Conservation (phyloP, 1,140 invertebrate genomes). For the Drusus annulatus region DNA sequence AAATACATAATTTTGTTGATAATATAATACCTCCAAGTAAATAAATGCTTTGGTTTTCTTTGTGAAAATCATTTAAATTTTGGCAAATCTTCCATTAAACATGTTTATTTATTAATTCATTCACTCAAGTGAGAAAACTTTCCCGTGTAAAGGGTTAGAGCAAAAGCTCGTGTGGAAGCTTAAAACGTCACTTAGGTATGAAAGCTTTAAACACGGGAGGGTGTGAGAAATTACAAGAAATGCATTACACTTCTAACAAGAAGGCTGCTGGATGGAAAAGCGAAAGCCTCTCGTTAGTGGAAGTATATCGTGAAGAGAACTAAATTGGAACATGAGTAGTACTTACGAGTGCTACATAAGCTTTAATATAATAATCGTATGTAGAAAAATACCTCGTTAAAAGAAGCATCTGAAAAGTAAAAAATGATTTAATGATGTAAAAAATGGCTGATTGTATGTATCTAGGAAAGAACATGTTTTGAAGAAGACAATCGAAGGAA, state of each 20-base stretch:
- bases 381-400: neutral
- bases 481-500: too few species aligned
- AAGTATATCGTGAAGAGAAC: neutral
- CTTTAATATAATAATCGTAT: neutral
- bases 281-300: neutral
- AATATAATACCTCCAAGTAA: too few species aligned
- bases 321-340: neutral
- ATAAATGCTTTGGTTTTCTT: too few species aligned
- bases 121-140: neutral
- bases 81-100: too few species aligned
- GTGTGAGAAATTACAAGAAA: constrained; percentile 12
- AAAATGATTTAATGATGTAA: too few species aligned
- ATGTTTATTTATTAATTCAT: too few species aligned
- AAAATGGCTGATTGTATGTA: too few species aligned
- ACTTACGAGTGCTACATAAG: neutral
- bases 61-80: too few species aligned
- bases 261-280: neutral
- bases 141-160: neutral
- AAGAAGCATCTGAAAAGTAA: too few species aligned
- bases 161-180: neutral
- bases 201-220: neutral
- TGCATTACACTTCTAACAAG: constrained; percentile 11
- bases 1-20: too few species aligned
- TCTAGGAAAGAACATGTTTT: too few species aligned
- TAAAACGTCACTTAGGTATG: constrained; percentile 15